Evolutionary conservation across 2,888 invertebrate genomes (phyloP).

Genomic region (Silvanus unidentatus): DNA sequence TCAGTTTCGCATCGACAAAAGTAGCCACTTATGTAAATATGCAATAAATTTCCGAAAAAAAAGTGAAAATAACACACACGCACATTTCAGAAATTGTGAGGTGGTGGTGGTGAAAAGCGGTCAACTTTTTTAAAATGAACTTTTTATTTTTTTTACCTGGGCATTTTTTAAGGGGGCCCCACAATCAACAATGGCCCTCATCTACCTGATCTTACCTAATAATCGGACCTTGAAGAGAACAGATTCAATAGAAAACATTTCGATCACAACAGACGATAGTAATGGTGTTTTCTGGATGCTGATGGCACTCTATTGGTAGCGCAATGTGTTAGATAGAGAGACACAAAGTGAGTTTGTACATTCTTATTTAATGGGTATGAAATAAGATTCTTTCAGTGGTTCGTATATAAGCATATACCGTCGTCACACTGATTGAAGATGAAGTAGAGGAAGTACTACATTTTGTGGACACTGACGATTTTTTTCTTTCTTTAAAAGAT

Average conservation of each 20-base stretch:
- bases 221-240: slow-evolving; percentile 22
- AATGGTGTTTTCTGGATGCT: neutral
- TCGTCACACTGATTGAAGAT: slow-evolving; percentile 27
- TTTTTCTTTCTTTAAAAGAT: neutral
- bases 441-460: slow-evolving; percentile 23
- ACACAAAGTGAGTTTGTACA: neutral
- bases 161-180: slow-evolving; percentile 22
- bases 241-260: neutral
- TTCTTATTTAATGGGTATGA: slow-evolving; percentile 1
- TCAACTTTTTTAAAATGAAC: slow-evolving; percentile 17
- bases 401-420: slow-evolving; percentile 3
- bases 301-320: too few relatives aligned
- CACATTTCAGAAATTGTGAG: too few relatives aligned
- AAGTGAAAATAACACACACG: too few relatives aligned
- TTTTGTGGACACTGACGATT: slow-evolving; percentile 16
- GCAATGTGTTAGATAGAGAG: neutral
- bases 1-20: too few relatives aligned
- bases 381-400: slow-evolving; percentile 1
- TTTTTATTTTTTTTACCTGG: slow-evolving; percentile 28
- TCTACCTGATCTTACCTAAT: slow-evolving; percentile 38
- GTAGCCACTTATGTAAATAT: too few relatives aligned
- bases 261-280: neutral
- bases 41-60: too few relatives aligned
- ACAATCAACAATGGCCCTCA: slow-evolving; percentile 26
- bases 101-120: too few relatives aligned